Conservation (phyloP, 2,797 vertebrate species). For the Catharus ustulatus region DNA sequence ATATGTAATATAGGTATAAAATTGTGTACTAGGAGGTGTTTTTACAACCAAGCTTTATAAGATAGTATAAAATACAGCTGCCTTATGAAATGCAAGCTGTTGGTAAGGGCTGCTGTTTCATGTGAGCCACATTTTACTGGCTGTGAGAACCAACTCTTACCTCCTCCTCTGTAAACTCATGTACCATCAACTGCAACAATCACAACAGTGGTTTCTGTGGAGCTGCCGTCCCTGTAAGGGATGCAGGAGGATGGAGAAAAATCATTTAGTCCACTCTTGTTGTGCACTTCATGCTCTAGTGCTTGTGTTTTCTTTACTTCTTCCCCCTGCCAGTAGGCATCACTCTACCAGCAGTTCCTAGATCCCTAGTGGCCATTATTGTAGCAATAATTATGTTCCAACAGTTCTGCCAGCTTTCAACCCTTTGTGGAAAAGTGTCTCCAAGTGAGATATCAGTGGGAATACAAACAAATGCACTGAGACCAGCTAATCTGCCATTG, state of each 20-base stretch:
- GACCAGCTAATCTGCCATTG: neutral
- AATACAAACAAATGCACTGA: neutral
- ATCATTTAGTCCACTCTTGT: neutral
- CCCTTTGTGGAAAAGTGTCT: neutral
- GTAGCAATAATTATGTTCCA: neutral
- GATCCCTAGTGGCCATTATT: neutral
- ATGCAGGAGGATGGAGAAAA: neutral
- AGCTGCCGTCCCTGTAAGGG: neutral
- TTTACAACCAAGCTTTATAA: neutral
- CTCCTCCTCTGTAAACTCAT: neutral
- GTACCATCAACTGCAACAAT: neutral
- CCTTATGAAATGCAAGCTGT: neutral
- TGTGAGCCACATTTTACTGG: neutral
- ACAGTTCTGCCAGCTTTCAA: neutral
- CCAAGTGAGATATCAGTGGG: neutral
- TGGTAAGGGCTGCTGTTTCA: neutral
- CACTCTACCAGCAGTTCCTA: neutral
- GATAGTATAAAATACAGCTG: neutral
- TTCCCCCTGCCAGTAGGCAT: neutral
- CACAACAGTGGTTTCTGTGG: neutral
- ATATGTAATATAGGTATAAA: neutral
- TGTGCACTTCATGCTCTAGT: neutral
- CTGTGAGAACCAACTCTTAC: neutral
- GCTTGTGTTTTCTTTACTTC: neutral
- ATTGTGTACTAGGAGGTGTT: neutral